A percentile compares a stretch with the other conserved stretches of the same genome.
Evolutionary conservation across 2,113 vertebrate genomes (phyloP).

Genomic region (Bubo scandiacus): DNA sequence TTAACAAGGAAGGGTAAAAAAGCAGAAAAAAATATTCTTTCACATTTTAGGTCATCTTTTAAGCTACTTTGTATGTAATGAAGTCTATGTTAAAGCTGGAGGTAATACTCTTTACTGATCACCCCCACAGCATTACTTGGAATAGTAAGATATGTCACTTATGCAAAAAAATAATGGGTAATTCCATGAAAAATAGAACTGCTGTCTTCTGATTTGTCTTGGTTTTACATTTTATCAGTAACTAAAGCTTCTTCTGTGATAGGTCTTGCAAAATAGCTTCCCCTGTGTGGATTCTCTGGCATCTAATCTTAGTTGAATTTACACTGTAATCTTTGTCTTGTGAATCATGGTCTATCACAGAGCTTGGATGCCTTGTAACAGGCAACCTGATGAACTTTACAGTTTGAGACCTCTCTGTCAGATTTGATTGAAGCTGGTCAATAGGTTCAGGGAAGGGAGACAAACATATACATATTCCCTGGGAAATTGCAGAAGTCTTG

Average conservation of each 20-base stretch:
- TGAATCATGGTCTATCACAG: not conserved
- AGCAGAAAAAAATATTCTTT: not conserved
- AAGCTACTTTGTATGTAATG: not conserved
- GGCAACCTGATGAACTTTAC: not conserved
- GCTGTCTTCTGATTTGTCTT: not conserved
- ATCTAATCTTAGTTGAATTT: not conserved
- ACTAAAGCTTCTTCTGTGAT: not conserved
- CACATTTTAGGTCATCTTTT: not conserved
- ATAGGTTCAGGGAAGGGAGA: not conserved
- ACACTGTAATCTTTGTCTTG: not conserved
- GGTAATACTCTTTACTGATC: not conserved
- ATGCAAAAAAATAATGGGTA: not conserved
- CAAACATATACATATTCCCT: not conserved
- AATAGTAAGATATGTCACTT: not conserved
- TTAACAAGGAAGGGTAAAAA: not conserved
- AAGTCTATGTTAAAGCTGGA: not conserved
- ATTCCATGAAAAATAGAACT: not conserved
- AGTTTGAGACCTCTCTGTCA: not conserved
- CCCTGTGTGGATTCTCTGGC: not conserved
- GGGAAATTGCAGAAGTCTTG: not conserved
- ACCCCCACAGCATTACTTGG: not conserved
- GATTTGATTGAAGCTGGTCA: not conserved
- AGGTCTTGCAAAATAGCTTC: not conserved
- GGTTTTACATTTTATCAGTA: not conserved
- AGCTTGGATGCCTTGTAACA: not conserved